A percentile compares a stretch with the other conserved stretches of the same genome.
These are phyloP conservation scores for Recurvirostra avosetta DNA, from an alignment of 2,113 vertebrate genomes.

Conservation along the genomic window DNA sequence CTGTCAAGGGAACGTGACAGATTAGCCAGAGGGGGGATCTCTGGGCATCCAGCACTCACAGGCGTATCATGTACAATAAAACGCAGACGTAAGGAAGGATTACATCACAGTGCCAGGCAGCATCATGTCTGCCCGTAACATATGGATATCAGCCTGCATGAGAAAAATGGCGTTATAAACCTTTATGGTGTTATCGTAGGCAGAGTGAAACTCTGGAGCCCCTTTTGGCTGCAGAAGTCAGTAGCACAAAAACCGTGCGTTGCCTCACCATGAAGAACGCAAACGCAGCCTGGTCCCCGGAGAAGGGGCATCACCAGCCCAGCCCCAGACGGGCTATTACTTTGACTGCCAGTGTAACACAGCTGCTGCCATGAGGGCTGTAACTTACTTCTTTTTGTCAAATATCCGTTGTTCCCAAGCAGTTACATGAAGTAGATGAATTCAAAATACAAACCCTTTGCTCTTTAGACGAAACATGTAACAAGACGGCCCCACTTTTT, in stretches of 20 bases:
- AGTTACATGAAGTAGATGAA: background rate
- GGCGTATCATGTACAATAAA: background rate
- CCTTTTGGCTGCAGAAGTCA: background rate
- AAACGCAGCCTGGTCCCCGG: background rate
- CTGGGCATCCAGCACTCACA: background rate
- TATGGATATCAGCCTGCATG: background rate
- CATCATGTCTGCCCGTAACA: background rate
- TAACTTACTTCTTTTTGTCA: background rate
- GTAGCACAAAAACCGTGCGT: accelerated
- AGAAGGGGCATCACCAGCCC: background rate
- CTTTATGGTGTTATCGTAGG: background rate
- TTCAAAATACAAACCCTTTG: background rate
- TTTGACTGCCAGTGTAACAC: background rate
- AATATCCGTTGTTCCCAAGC: background rate
- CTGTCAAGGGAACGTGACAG: constrained; percentile 36
- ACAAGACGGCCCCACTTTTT: accelerated
- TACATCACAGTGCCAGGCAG: background rate
- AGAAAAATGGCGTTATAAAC: background rate
- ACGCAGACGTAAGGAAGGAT: constrained; percentile 27
- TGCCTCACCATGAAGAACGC: background rate
- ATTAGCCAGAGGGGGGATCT: constrained; percentile 31
- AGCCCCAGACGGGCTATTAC: background rate
- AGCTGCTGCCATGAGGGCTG: background rate
- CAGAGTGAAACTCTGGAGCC: background rate
- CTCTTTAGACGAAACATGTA: background rate